Evolutionary conservation across 1,140 invertebrate genomes (phyloP).

Genomic region (Bombus huntii): DNA sequence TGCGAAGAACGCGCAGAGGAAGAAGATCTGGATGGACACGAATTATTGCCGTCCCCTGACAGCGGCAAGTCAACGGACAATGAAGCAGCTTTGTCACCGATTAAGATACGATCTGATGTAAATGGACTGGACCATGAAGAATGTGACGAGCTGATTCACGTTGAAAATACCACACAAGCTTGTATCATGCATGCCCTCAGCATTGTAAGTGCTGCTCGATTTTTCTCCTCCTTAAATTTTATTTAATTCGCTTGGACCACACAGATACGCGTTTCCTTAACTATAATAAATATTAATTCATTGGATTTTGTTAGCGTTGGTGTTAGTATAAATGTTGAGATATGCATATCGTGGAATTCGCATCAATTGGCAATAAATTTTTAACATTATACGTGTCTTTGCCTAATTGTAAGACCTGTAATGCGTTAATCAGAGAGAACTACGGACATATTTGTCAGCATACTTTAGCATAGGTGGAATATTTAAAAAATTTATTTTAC

Average conservation of each 20-base stretch:
- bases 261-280: no score
- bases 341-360: no score
- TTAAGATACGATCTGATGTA: slow-evolving; percentile 77
- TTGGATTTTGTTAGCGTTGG: no score
- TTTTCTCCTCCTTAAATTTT: neutral
- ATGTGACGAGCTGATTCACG: slow-evolving; percentile 77
- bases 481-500: neutral
- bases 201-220: slow-evolving; percentile 81
- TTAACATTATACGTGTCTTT: no score
- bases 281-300: no score
- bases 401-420: no score
- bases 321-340: no score
- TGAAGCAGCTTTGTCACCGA: slow-evolving; percentile 78
- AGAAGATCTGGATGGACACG: slow-evolving; percentile 75
- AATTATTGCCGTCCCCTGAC: slow-evolving; percentile 77
- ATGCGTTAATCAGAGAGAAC: no score
- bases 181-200: slow-evolving; percentile 84
- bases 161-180: slow-evolving; percentile 78
- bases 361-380: no score
- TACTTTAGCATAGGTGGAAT: no score
- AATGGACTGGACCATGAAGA: slow-evolving; percentile 78
- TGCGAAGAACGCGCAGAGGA: slow-evolving; percentile 74
- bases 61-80: slow-evolving; percentile 80
- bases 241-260: neutral
- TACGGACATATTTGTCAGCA: no score